These are phyloP conservation scores for Ariolimax columbianus DNA, from an alignment of 2,888 invertebrate species.

Conservation along the genomic window DNA sequence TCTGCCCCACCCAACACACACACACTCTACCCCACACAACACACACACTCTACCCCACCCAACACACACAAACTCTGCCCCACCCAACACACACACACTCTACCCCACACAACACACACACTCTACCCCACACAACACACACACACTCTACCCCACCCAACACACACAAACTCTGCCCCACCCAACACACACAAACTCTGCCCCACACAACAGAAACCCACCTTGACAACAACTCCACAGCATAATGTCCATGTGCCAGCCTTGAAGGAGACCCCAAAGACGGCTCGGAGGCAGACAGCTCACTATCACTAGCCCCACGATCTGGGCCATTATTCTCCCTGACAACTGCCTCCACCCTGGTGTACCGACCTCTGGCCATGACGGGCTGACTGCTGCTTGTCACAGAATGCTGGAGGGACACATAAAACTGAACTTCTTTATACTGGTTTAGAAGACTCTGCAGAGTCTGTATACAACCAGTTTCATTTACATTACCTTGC, in stretches of 20 bases:
- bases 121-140: too few species aligned
- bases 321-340: constrained; percentile 25
- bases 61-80: too few species aligned
- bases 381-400: constrained; percentile 52
- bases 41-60: too few species aligned
- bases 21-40: too few species aligned
- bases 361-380: constrained; percentile 49
- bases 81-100: too few species aligned
- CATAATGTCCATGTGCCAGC: constrained; percentile 22
- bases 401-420: constrained; percentile 33
- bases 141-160: too few species aligned
- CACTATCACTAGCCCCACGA: neutral
- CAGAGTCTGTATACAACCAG: too few species aligned
- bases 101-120: too few species aligned
- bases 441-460: too few species aligned
- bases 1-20: too few species aligned
- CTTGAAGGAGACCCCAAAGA: constrained; percentile 1
- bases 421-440: too few species aligned
- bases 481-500: too few species aligned
- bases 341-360: constrained; percentile 52
- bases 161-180: neutral
- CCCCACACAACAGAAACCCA: neutral
- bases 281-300: constrained; percentile 20
- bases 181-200: neutral
- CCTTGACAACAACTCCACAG: neutral